phyloP scores from a whole-genome alignment of 2,888 invertebrate genomes.

The Himalopsyche japonica region DNA sequence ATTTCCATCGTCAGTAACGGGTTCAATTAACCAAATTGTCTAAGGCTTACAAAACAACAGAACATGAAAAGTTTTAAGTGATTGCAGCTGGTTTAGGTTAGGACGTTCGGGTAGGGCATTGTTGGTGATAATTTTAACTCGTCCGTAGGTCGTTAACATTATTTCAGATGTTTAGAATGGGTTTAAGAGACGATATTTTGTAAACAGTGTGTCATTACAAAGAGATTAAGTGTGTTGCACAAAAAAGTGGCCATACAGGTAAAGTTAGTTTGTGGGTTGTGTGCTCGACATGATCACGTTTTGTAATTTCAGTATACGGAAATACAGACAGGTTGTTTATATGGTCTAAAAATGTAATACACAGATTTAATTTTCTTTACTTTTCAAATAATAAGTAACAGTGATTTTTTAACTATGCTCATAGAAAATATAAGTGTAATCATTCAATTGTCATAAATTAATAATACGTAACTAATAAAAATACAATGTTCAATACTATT shows the following conservation, averaged over 20 bases:
- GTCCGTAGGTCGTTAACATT: constrained; percentile 18
- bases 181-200: neutral
- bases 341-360: too few species aligned
- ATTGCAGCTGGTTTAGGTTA: neutral
- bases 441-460: too few species aligned
- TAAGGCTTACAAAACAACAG: neutral
- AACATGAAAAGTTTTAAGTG: neutral
- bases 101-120: neutral
- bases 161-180: neutral
- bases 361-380: too few species aligned
- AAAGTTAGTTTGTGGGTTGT: neutral
- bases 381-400: too few species aligned
- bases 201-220: constrained; percentile 18
- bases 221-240: neutral
- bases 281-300: too few species aligned
- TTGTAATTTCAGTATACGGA: too few species aligned
- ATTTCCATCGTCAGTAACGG: neutral
- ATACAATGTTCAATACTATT: too few species aligned
- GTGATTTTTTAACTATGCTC: too few species aligned
- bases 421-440: too few species aligned
- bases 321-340: too few species aligned
- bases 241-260: neutral
- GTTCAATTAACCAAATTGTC: neutral
- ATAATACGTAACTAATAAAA: too few species aligned
- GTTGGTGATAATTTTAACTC: constrained; percentile 13